A percentile compares a stretch with the other conserved stretches of the same genome.
Evolutionary conservation across 2,113 vertebrate species (phyloP).

Genomic region (Scalopus aquaticus): DNA sequence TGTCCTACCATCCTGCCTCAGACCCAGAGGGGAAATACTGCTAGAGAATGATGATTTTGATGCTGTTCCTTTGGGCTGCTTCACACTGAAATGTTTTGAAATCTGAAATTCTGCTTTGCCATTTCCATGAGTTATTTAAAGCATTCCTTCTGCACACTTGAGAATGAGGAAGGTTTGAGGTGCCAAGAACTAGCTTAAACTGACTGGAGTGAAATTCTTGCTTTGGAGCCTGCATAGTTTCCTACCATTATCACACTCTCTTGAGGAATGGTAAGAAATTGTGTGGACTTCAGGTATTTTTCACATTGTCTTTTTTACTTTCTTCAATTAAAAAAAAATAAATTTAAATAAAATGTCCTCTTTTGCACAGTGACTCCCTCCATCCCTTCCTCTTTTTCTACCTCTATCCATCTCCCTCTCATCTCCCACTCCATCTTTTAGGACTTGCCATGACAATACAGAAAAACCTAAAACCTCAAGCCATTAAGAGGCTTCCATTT

Average conservation of each 20-base stretch:
- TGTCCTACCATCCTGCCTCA: neutral
- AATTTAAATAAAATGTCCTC: neutral
- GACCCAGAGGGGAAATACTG: neutral
- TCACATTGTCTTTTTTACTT: conserved; percentile 40
- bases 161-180: conserved; percentile 43
- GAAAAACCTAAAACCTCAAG: neutral
- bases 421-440: neutral
- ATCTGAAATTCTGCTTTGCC: conserved; percentile 68
- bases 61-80: conserved; percentile 54
- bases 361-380: no score
- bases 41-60: neutral
- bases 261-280: conserved; percentile 54
- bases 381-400: no score
- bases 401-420: neutral
- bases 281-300: conserved; percentile 3
- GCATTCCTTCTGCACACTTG: conserved; percentile 68
- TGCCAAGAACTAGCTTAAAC: conserved; percentile 65
- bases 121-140: conserved; percentile 78
- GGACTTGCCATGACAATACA: neutral
- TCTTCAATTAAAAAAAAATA: conserved; percentile 29
- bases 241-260: conserved; percentile 36
- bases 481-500: neutral
- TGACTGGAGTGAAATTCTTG: conserved; percentile 40
- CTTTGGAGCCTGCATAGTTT: neutral
- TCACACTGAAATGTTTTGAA: conserved; percentile 73